Base-by-base conservation (phyloP, 2,888 invertebrate genomes). In the Schizotus pectinicornis region DNA sequence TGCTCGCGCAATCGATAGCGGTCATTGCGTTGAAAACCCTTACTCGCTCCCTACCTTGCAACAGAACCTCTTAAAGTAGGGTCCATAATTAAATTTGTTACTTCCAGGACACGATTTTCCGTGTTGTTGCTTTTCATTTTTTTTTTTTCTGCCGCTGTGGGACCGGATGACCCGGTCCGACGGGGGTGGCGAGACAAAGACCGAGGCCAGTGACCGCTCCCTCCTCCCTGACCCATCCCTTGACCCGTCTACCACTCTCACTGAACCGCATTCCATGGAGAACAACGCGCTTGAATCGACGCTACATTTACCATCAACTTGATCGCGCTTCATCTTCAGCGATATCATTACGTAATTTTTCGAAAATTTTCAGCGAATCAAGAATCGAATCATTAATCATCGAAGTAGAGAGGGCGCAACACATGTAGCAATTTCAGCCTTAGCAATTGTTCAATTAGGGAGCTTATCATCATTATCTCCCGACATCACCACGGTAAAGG, bases 221-320 rank as follows among this genome's bases (percentile, higher is more conserved):
- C 62, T 61, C 58, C 50, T 62, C 33, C 51, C 63, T 64, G 66
- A 66, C 66, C 66, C 64, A 63, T 66, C 64, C 64, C 63, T 64
- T 66, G 66, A 66, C 66, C 66, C 59, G 66, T 66, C 66, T 66
- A 62, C 62, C 66, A 64, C 65, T 66, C 65, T 64, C 65, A 63
- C 65, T 64, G 47, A 62, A 64, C 65, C 60, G 65, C 65, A 66
- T 66, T 66, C 65, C 63, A 47, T 39, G 39, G 41, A 48, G 57
- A 61, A 61, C 61, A 59, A 53, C 54, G 41, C 52, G 53, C 22
- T 22, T 22, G 22, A 22, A 22, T 22, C 22, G 22, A 22, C 22
- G 22, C 22, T 22, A 22, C 22, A 22, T 22, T 22, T 22, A 22
- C 22, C 22, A 22, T 22, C 22, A 22, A 22, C 22, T 22, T 42